Percentiles rank a stretch among this genome's conserved stretches.
phyloP scores from a whole-genome alignment of 2,888 invertebrate species.

The Cantharis rufa region DNA sequence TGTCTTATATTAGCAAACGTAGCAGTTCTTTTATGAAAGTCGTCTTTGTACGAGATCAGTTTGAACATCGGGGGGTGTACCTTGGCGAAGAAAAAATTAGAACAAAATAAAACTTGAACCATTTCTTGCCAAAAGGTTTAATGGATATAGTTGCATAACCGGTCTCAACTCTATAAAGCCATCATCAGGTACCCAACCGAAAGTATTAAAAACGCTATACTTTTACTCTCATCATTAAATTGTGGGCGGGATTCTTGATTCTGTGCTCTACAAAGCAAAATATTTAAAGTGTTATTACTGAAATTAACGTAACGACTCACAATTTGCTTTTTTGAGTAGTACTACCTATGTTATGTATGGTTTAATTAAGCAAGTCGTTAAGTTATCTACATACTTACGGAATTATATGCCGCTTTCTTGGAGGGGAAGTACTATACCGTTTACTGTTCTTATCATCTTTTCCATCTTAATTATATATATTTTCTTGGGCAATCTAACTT shows the following conservation, averaged over 20 bases:
- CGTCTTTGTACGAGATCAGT: background rate
- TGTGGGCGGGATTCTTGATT: background rate
- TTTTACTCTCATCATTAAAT: background rate
- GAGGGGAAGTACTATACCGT: constrained; percentile 21
- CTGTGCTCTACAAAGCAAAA: background rate
- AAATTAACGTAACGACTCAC: background rate
- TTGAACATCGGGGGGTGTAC: background rate
- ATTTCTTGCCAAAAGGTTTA: background rate
- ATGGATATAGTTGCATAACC: background rate
- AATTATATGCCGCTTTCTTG: constrained; percentile 13
- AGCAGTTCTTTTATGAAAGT: background rate
- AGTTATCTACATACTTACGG: constrained; percentile 21
- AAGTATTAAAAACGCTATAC: background rate
- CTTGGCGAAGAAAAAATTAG: background rate
- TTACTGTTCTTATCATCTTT: constrained; percentile 18
- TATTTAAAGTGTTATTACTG: background rate
- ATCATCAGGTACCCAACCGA: background rate
- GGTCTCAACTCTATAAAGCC: background rate
- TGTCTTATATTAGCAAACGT: too few relatives aligned
- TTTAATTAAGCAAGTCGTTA: constrained; percentile 26
- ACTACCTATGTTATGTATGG: constrained; percentile 9
- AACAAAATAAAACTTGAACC: background rate
- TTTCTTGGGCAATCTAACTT: constrained; percentile 21
- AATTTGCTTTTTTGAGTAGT: background rate
- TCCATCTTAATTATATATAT: constrained; percentile 28